A percentile compares a stretch with the other conserved stretches of the same genome.
These are phyloP conservation scores for Cosmorhoe ocellata DNA, from an alignment of 2,888 invertebrate species.

Conservation along the genomic window DNA sequence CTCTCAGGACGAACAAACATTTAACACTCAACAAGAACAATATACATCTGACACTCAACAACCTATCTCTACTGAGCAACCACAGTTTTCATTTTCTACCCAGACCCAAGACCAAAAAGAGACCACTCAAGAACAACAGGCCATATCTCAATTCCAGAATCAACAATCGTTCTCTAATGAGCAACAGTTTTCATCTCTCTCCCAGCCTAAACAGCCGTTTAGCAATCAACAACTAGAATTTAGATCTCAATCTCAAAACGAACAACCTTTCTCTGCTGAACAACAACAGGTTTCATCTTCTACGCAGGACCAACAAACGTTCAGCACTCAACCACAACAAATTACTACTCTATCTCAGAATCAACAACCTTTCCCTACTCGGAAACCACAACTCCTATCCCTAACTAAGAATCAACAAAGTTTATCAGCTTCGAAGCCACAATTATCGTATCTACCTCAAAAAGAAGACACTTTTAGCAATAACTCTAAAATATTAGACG, in stretches of 20 bases:
- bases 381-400: no score
- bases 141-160: background rate
- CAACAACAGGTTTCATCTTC: no score
- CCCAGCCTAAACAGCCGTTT: no score
- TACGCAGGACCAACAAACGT: no score
- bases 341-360: no score
- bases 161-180: background rate
- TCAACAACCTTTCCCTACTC: background rate
- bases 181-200: no score
- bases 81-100: background rate
- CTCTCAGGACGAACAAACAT: background rate
- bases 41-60: background rate
- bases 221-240: no score
- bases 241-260: background rate
- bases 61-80: background rate
- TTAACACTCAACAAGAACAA: background rate
- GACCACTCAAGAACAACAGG: background rate
- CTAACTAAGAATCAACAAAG: background rate
- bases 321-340: no score
- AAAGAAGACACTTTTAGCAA: background rate
- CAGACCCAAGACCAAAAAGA: background rate
- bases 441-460: background rate
- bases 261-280: background rate
- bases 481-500: background rate
- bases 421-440: background rate